Conservation (phyloP, 2,888 invertebrate species). For the Drosophila paranaensis region DNA sequence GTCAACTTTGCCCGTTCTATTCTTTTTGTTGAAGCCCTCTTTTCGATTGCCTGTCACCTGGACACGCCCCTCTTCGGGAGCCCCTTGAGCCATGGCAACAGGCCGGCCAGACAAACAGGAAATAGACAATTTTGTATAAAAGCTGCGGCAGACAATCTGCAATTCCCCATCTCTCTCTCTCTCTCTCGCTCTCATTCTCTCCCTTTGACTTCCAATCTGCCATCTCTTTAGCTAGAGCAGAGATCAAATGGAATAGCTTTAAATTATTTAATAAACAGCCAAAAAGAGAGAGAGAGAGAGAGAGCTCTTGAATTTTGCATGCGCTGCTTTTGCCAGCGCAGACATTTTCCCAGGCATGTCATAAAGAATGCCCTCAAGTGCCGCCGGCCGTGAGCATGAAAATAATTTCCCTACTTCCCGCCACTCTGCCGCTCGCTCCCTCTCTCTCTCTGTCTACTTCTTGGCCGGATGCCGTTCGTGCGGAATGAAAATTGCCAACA, state of each 20-base stretch:
- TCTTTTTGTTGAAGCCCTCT: slow-evolving; percentile 14
- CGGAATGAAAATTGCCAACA: slow-evolving; percentile 68
- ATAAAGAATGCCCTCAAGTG: slow-evolving; percentile 78
- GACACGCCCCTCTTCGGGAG: slow-evolving; percentile 23
- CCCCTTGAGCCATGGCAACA: slow-evolving; percentile 28
- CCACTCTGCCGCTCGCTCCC: background rate
- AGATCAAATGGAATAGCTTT: slow-evolving; percentile 44
- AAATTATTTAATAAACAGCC: slow-evolving; percentile 67
- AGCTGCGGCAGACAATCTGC: slow-evolving; percentile 41
- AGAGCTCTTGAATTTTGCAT: slow-evolving; percentile 38
- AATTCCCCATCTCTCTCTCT: background rate
- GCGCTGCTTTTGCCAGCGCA: slow-evolving; percentile 29
- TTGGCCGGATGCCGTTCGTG: slow-evolving; percentile 4
- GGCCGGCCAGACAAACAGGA: slow-evolving; percentile 65
- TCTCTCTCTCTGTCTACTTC: background rate
- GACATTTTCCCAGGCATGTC: slow-evolving; percentile 69
- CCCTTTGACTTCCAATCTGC: too few species aligned
- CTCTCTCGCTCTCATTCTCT: background rate
- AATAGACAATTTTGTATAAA: slow-evolving; percentile 70
- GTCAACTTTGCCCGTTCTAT: slow-evolving; percentile 45
- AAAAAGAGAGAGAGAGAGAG: slow-evolving; percentile 3
- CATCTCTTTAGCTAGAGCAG: background rate
- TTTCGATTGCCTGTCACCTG: slow-evolving; percentile 14
- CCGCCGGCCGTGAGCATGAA: slow-evolving; percentile 70
- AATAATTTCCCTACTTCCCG: slow-evolving; percentile 59